These are phyloP conservation scores for Microtus oregoni DNA, from an alignment of 2,113 vertebrate genomes.

Conservation along the genomic window DNA sequence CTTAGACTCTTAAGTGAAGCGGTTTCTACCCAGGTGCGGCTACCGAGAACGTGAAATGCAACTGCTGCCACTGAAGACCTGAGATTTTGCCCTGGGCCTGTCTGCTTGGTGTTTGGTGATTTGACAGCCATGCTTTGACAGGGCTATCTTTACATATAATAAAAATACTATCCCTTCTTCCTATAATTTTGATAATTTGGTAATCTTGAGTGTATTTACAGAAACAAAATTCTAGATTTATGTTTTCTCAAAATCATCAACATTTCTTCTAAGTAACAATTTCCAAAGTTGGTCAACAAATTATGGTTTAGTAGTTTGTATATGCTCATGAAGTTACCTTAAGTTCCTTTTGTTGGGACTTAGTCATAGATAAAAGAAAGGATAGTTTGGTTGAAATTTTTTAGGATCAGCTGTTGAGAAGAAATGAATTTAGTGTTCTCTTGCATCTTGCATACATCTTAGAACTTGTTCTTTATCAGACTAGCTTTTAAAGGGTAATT, in stretches of 20 bases:
- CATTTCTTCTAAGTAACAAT: constrained; percentile 29
- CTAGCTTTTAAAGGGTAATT: constrained; percentile 29
- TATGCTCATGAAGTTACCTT: constrained; percentile 30
- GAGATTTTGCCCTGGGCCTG: background rate
- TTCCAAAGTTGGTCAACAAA: constrained; percentile 35
- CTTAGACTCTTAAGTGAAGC: background rate
- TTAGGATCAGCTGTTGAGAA: constrained; percentile 47
- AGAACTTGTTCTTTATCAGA: constrained; percentile 24
- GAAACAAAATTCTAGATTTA: constrained; percentile 27
- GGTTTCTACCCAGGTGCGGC: background rate
- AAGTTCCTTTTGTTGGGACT: constrained; percentile 25
- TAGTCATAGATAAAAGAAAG: constrained; percentile 6
- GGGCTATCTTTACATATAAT: constrained; percentile 24
- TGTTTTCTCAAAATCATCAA: constrained; percentile 33
- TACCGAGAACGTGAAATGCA: background rate
- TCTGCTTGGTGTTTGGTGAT: background rate
- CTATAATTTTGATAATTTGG: constrained; percentile 42
- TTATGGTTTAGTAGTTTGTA: constrained; percentile 8
- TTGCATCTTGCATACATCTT: constrained; percentile 7
- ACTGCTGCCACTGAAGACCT: background rate
- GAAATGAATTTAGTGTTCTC: background rate
- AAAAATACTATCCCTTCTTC: constrained; percentile 25
- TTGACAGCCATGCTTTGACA: constrained; percentile 16
- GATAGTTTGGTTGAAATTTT: constrained; percentile 35
- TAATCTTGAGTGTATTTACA: background rate